Conservation (phyloP, 2,888 invertebrate genomes). For the Leptinotarsa rubiginosa region DNA sequence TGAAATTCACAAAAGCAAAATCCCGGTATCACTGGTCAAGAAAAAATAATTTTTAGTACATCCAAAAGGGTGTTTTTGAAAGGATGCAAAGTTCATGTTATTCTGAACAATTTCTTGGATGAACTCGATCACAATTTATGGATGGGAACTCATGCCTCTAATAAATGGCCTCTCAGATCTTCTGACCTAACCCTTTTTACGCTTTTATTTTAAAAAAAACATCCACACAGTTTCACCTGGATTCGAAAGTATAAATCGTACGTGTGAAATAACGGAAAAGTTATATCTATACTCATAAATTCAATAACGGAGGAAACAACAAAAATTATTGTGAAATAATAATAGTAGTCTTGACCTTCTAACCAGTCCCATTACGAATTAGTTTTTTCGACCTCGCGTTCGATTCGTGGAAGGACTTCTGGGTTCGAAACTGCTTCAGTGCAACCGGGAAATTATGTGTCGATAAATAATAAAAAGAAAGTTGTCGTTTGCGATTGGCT, state of each 20-base stretch:
- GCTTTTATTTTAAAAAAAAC: background rate
- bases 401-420: slow-evolving; percentile 18
- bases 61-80: too few species aligned
- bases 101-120: too few species aligned
- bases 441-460: slow-evolving; percentile 10
- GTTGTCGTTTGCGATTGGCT: background rate
- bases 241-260: background rate
- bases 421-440: slow-evolving; percentile 1
- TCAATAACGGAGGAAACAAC: slow-evolving; percentile 8
- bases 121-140: too few species aligned
- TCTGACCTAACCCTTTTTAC: too few species aligned
- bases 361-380: slow-evolving; percentile 23
- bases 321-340: slow-evolving; percentile 15
- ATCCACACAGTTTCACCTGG: background rate
- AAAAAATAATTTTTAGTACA: too few species aligned
- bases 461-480: slow-evolving; percentile 14
- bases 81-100: too few species aligned
- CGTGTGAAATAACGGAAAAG: background rate
- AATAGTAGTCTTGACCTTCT: slow-evolving; percentile 29
- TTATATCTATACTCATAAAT: slow-evolving; percentile 3
- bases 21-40: too few species aligned
- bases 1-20: too few species aligned
- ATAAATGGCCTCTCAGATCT: too few species aligned
- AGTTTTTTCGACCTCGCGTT: slow-evolving; percentile 26
- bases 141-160: too few species aligned